phyloP scores from a whole-genome alignment of 2,113 vertebrate species.

The Catagonus wagneri region DNA sequence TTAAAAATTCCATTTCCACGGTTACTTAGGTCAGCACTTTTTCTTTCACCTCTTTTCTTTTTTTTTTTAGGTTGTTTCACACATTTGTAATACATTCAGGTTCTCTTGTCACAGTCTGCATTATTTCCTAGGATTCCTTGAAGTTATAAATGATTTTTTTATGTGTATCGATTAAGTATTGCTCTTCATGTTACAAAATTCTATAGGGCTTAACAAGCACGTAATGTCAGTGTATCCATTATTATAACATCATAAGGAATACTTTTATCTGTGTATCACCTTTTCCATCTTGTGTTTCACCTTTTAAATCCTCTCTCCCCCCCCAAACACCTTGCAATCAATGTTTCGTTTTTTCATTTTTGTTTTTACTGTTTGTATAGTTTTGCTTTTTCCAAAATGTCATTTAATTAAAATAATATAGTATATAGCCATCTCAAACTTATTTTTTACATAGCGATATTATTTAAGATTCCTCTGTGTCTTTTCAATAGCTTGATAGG shows the following conservation, averaged over 20 bases:
- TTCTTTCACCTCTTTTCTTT: background rate
- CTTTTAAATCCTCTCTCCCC: background rate
- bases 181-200: background rate
- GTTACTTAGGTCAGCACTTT: background rate
- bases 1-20: background rate
- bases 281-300: background rate
- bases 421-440: background rate
- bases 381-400: constrained; percentile 1
- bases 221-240: no score
- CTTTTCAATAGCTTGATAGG: background rate
- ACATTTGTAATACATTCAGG: background rate
- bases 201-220: background rate
- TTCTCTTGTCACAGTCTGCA: background rate
- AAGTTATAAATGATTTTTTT: background rate
- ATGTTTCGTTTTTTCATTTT: background rate
- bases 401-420: background rate
- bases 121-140: background rate
- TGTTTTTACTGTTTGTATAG: background rate
- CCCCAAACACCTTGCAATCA: background rate
- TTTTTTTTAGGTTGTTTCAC: background rate
- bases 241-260: background rate
- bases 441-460: background rate
- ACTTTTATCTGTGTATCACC: background rate
- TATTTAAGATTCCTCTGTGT: background rate
- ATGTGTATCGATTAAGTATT: background rate